Evolutionary conservation across 1,140 invertebrate genomes (phyloP).

Genomic region (Brachionus rubens): DNA sequence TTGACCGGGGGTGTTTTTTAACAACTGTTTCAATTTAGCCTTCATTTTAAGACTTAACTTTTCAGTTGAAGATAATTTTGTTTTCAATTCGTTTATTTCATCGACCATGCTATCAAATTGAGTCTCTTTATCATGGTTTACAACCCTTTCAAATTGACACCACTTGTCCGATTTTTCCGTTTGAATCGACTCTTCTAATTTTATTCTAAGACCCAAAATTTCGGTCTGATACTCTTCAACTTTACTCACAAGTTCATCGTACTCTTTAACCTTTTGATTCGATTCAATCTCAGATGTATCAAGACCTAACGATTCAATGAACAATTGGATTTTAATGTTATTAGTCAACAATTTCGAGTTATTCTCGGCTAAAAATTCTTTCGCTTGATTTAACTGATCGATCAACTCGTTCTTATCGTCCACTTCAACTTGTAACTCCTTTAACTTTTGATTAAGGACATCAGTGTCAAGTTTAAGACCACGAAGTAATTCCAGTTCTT

Average conservation of each 20-base stretch:
- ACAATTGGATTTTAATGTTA: constrained; percentile 35
- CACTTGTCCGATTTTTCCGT: not conserved
- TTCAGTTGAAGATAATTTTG: not conserved
- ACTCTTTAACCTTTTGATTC: constrained; percentile 17
- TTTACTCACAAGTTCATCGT: constrained; percentile 18
- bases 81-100: constrained; percentile 13
- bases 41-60: constrained; percentile 15
- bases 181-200: not conserved
- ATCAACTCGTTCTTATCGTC: constrained; percentile 38
- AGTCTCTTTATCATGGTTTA: not conserved
- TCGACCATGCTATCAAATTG: not conserved
- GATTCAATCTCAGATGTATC: constrained; percentile 1
- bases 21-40: constrained; percentile 24
- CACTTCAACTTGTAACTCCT: not conserved
- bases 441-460: not conserved
- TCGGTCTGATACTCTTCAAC: not conserved
- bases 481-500: not conserved
- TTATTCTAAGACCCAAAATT: not conserved
- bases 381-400: constrained; percentile 39
- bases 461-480: not conserved
- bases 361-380: constrained; percentile 42
- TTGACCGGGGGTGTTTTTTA: not conserved
- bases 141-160: not conserved
- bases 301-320: constrained; percentile 16
- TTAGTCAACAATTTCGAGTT: constrained; percentile 38